A percentile compares a stretch with the other conserved stretches of the same genome.
Evolutionary conservation across 2,888 invertebrate species (phyloP).

Genomic region (Euclidia mi): DNA sequence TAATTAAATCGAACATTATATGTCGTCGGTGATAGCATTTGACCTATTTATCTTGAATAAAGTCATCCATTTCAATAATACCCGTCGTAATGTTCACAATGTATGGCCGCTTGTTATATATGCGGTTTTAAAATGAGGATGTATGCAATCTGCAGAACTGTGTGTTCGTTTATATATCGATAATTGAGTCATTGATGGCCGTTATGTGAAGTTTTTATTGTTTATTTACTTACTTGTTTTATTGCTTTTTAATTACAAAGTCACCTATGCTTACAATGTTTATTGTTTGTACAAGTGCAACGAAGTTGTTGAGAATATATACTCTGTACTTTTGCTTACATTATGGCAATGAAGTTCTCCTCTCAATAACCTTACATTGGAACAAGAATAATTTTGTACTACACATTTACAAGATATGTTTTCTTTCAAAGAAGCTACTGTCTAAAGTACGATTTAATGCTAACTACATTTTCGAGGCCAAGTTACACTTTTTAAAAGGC

Average conservation of each 20-base stretch:
- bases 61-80: conserved; percentile 88
- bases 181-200: conserved; percentile 60
- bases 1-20: conserved; percentile 87
- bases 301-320: no score
- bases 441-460: no score
- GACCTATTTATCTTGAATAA: conserved; percentile 85
- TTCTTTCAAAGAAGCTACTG: no score
- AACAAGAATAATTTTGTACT: no score
- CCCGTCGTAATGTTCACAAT: conserved; percentile 78
- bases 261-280: conserved; percentile 15
- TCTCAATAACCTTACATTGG: no score
- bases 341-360: no score
- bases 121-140: conserved; percentile 72
- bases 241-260: conserved; percentile 40
- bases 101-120: conserved; percentile 73
- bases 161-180: conserved; percentile 30
- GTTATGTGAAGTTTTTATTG: conserved; percentile 50
- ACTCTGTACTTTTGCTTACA: no score
- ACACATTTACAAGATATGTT: no score
- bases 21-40: conserved; percentile 80
- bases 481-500: no score
- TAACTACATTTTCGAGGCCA: no score
- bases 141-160: conserved; percentile 52
- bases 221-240: conserved; percentile 48
- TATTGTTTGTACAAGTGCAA: not conserved